phyloP scores from a whole-genome alignment of 2,888 invertebrate species.

The Tetragonula carbonaria region DNA sequence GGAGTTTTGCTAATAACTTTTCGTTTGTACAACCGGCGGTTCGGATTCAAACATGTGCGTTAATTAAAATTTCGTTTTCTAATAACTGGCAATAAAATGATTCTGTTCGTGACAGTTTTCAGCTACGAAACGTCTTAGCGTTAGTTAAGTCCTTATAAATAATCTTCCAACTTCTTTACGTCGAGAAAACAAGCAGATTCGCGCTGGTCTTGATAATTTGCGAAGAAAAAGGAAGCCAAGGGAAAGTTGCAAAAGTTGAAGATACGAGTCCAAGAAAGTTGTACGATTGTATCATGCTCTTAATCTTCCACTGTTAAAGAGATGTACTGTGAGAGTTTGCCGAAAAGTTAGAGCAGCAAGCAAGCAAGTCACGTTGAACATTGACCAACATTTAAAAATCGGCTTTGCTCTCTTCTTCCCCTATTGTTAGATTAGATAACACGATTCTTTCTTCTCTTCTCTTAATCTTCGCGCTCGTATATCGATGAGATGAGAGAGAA shows the following conservation, averaged over 20 bases:
- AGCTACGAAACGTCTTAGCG: too few species aligned
- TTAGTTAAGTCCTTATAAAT: too few species aligned
- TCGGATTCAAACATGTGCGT: too few species aligned
- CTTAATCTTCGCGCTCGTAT: too few species aligned
- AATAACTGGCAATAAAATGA: too few species aligned
- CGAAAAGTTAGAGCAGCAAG: not conserved
- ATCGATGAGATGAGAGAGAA: too few species aligned
- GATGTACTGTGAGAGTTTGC: constrained; percentile 1
- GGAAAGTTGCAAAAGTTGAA: not conserved
- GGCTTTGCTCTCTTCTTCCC: not conserved
- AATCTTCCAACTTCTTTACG: too few species aligned
- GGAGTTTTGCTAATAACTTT: too few species aligned
- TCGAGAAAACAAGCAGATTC: too few species aligned
- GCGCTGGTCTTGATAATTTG: not conserved
- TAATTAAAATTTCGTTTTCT: too few species aligned
- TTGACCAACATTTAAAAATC: constrained; percentile 17
- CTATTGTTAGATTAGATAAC: not conserved
- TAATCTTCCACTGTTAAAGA: constrained; percentile 11
- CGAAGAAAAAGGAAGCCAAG: not conserved
- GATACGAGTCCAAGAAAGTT: constrained; percentile 9
- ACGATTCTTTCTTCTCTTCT: not conserved
- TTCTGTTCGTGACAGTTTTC: too few species aligned
- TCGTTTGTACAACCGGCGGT: too few species aligned
- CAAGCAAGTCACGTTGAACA: constrained; percentile 11
- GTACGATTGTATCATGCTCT: not conserved